A percentile compares a stretch with the other conserved stretches of the same genome.
phyloP scores from a whole-genome alignment of 2,888 invertebrate species.

The Cecidostiba fungosa region DNA sequence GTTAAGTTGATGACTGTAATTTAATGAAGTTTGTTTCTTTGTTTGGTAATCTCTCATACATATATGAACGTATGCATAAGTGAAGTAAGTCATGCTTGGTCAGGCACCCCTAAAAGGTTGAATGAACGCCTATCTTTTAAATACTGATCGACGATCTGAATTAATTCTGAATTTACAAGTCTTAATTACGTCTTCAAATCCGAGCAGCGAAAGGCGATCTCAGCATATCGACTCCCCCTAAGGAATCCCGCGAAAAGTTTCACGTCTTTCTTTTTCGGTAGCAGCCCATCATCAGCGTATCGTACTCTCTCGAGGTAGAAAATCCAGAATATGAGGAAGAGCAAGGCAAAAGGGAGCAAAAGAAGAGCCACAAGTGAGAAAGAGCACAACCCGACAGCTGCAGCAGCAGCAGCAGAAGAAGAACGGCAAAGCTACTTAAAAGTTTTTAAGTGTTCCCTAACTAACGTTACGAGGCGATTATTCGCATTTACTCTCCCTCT shows the following conservation, averaged over 20 bases:
- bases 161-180: background rate
- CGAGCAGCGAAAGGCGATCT: background rate
- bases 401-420: constrained; percentile 7
- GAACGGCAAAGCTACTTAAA: constrained; percentile 73
- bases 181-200: background rate
- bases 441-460: constrained; percentile 75
- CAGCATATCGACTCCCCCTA: constrained; percentile 8
- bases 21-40: background rate
- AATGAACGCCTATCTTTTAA: no score
- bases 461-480: constrained; percentile 75
- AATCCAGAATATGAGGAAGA: constrained; percentile 21
- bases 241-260: background rate
- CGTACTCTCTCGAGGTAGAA: background rate
- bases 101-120: constrained; percentile 7
- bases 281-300: background rate
- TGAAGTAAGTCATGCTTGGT: constrained; percentile 45
- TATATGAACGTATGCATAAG: background rate
- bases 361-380: constrained; percentile 53
- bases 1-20: background rate
- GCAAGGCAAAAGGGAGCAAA: constrained; percentile 37
- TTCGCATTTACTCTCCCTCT: constrained; percentile 71
- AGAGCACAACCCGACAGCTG: constrained; percentile 61
- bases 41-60: background rate
- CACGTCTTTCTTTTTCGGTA: background rate
- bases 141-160: no score